Evolutionary conservation across 2,113 vertebrate species (phyloP).

Genomic region (Poecilia latipinna): DNA sequence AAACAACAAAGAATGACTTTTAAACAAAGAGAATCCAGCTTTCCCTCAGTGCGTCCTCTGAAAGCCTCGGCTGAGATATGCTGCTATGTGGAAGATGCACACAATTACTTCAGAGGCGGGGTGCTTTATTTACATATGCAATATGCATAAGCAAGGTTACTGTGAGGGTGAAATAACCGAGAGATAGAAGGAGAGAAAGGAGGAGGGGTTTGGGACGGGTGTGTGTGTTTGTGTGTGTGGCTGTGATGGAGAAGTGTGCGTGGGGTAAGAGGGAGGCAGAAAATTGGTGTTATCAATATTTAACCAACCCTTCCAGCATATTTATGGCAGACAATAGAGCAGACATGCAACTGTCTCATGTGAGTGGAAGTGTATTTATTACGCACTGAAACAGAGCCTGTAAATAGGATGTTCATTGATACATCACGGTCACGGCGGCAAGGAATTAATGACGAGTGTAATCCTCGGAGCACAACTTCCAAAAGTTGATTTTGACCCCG

Average conservation of each 20-base stretch:
- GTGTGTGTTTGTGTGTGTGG: conserved; percentile 29
- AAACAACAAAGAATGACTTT: conserved; percentile 24
- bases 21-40: conserved; percentile 56
- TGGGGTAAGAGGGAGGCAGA: conserved; percentile 51
- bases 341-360: conserved; percentile 78
- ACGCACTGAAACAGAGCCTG: conserved; percentile 61
- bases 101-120: conserved; percentile 91
- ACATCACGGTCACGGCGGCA: conserved; percentile 28
- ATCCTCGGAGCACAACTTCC: conserved; percentile 8
- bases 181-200: conserved; percentile 67
- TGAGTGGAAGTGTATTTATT: conserved; percentile 77
- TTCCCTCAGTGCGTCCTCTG: conserved; percentile 35
- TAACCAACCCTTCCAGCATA: conserved; percentile 80
- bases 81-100: conserved; percentile 90
- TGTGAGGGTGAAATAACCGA: conserved; percentile 78
- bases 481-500: conserved; percentile 22
- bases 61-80: conserved; percentile 61
- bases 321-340: conserved; percentile 80
- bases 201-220: conserved; percentile 58
- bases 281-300: conserved; percentile 82
- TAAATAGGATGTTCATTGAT: conserved; percentile 71
- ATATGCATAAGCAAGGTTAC: conserved; percentile 83
- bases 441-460: conserved; percentile 22
- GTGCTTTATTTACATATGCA: conserved; percentile 89
- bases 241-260: conserved; percentile 47